Base-by-base conservation (phyloP, 2,888 invertebrate genomes). In the Merodon equestris region DNA sequence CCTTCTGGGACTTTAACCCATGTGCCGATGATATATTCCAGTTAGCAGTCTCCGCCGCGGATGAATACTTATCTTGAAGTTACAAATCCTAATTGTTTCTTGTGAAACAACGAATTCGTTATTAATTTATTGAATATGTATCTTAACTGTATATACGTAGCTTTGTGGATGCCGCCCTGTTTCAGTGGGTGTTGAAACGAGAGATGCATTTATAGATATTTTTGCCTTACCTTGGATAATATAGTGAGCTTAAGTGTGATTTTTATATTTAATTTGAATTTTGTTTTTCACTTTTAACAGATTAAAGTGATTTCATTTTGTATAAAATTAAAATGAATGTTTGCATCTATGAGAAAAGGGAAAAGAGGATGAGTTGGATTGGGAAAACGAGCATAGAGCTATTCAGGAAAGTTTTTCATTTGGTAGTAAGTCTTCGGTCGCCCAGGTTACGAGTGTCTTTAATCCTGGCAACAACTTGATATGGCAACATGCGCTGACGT, bases 1-100 rank as follows among this genome's bases (percentile, higher is more conserved):
- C 92, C 57, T 94, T 94, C 88, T 95, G 94, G 91, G 94, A 92
- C 81, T 83, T 87, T 0, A 93, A 93, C 85, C 94, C 95, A 0
- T 96, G 95, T 86, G 91, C 92, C 5, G 90, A 90, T 12, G 89
- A 91, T 7, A 91, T 93, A 63, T 82, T 40, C 7, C 53, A 27
- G 19, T 12, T n/a, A 3, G 79, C 68, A 7, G 44, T 74, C 0
- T 12, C 68, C 38, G 64, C 61, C n/a, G 10, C 34, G 9, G 47
- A 67, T 27, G 9, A 34, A 17, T 61, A 48, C 13, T 40, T 54
- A 12, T 18, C 44, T 9, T 57, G 36, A 38, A 45, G 5, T 17
- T 40, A 40, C n/a, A 9, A n/a, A n/a, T 17, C 10, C 12, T 14
- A 1, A 17, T 67, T 58, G 57, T 72, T 77, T 61, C 19, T 50